Evolutionary conservation across 2,797 vertebrate species (phyloP), one percentile per base, ranked within the genome.

Genomic region (Gobionotothen gibberifrons): DNA sequence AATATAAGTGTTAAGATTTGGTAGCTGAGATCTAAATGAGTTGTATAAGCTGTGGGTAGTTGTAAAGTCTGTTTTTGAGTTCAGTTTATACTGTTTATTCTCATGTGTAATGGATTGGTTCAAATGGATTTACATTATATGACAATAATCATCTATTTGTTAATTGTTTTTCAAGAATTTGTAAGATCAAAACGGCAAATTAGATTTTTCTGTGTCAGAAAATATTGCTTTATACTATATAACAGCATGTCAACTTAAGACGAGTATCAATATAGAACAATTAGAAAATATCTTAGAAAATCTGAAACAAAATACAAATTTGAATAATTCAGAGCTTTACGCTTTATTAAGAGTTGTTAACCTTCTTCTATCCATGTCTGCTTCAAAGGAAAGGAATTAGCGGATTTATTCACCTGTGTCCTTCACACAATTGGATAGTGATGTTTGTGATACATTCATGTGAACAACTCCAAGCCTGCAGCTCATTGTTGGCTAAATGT

Each of bases 401-500:
- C 47, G 17, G 49, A 40, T 61, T 15, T 69, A 54, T 9, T 36
- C 56, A 26, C n/a, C 9, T 56, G 49, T 15, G 44, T 36, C 49
- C 15, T 36, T 6, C 6, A 36, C 32, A 42, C 3, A 67, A 26
- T 7, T 62, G 47, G 14, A 53, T 44, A 39, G 16, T 52, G 54
- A 32, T n/a, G 17, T 29, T 68, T 57, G 22, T 63, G 9, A 62
- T 9, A 32, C 5, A 43, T 32, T 55, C 13, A 22, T 67, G 44
- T 72, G 48, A 66, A 60, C 16, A 60, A 58, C 66, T 72, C 12
- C 32, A 64, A 63, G 57, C 36, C 36, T 16, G 42, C 53, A 5
- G 6, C 9, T 56, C 59, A 56, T 36, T 69, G 53, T 64, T 76
- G 64, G 52, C 53, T 78, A 62, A 65, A 43, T 42, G 36, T 47